Conservation (phyloP, 2,888 invertebrate species). For the Conus canariensis region DNA sequence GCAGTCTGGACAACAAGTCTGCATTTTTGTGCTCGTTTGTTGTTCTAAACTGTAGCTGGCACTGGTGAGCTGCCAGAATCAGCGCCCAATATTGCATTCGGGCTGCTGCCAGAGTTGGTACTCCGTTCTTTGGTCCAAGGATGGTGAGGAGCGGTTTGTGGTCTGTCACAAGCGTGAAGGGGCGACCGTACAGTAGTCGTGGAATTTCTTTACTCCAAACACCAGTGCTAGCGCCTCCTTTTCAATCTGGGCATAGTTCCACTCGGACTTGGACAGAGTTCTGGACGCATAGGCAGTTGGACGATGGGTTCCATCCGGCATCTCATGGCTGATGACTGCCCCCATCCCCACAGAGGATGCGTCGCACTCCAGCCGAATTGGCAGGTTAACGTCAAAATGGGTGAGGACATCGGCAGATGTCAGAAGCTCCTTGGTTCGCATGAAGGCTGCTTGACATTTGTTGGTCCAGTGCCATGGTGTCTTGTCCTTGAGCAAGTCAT, state of each 20-base stretch:
- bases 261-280: conserved; percentile 64
- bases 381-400: conserved; percentile 60
- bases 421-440: conserved; percentile 52
- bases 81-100: conserved; percentile 67
- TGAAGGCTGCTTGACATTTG: conserved; percentile 50
- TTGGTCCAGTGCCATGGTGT: not conserved
- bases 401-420: conserved; percentile 33
- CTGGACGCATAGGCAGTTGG: conserved; percentile 75
- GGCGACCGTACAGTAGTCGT: conserved; percentile 76
- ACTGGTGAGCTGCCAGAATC: conserved; percentile 72
- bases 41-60: conserved; percentile 64
- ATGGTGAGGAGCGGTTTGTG: conserved; percentile 77
- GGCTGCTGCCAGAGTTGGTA: conserved; percentile 65
- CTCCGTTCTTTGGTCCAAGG: conserved; percentile 66
- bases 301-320: conserved; percentile 73
- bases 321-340: conserved; percentile 54
- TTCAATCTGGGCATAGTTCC: conserved; percentile 63
- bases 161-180: conserved; percentile 77
- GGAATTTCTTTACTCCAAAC: conserved; percentile 73
- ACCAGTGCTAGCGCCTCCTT: conserved; percentile 75
- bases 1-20: conserved; percentile 69
- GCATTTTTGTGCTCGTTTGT: conserved; percentile 68
- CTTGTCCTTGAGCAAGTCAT: conserved; percentile 49
- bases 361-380: conserved; percentile 73
- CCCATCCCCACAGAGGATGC: conserved; percentile 74